A percentile compares a stretch with the other conserved stretches of the same genome.
Evolutionary conservation across 2,113 vertebrate genomes (phyloP).

Genomic region (Melanotaenia duboulayi): DNA sequence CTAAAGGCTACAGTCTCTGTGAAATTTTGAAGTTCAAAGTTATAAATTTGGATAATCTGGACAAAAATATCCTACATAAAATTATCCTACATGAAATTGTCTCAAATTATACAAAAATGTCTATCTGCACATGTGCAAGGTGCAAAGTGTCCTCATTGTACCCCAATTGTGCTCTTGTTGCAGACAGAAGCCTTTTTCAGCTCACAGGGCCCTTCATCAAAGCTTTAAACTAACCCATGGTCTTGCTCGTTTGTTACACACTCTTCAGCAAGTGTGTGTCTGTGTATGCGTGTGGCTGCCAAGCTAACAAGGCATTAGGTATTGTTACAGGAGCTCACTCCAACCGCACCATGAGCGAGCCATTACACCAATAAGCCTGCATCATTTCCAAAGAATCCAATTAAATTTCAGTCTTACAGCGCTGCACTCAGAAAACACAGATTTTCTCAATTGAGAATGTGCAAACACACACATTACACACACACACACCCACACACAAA

Average conservation of each 20-base stretch:
- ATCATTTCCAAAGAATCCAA: slow-evolving; percentile 79
- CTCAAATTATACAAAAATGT: background rate
- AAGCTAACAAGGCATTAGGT: slow-evolving; percentile 74
- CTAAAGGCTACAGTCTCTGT: slow-evolving; percentile 29
- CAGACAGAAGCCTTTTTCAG: slow-evolving; percentile 62
- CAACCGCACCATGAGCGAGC: slow-evolving; percentile 78
- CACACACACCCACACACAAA: slow-evolving; percentile 13
- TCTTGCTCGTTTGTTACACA: slow-evolving; percentile 54
- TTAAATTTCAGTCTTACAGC: slow-evolving; percentile 78
- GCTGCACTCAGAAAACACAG: slow-evolving; percentile 72
- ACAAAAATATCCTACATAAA: background rate
- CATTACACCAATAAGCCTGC: slow-evolving; percentile 80
- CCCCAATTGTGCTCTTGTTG: slow-evolving; percentile 8
- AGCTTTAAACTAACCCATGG: slow-evolving; percentile 57
- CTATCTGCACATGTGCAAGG: background rate
- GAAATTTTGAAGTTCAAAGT: slow-evolving; percentile 20
- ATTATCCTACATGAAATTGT: background rate
- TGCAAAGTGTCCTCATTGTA: slow-evolving; percentile 49
- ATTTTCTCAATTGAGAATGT: slow-evolving; percentile 73
- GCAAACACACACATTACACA: slow-evolving; percentile 54
- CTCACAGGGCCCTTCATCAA: slow-evolving; percentile 57
- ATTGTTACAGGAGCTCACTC: slow-evolving; percentile 85
- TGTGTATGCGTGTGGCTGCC: slow-evolving; percentile 39
- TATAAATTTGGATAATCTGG: slow-evolving; percentile 1
- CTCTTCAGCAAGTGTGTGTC: slow-evolving; percentile 35